phyloP scores from a whole-genome alignment of 1,140 invertebrate genomes.

The Sycobia sp. region DNA sequence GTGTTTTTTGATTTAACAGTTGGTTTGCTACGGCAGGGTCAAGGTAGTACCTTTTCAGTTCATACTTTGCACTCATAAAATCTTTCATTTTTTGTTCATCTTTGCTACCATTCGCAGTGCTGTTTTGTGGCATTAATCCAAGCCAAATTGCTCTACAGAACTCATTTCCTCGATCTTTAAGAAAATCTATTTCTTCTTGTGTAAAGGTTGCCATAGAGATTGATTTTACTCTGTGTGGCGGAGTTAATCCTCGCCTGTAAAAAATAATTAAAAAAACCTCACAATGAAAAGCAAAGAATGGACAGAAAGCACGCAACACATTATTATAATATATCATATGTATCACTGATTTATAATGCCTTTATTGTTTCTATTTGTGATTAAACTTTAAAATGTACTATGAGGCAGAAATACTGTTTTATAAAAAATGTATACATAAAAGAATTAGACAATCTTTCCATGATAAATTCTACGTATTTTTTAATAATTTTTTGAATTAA shows the following conservation, averaged over 20 bases:
- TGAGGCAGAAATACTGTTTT: no score
- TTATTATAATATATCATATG: no score
- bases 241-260: constrained; percentile 90
- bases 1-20: constrained; percentile 47
- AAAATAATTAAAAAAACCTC: constrained; percentile 12
- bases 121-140: constrained; percentile 69
- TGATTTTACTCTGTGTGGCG: constrained; percentile 96
- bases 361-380: no score
- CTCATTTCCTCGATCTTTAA: constrained; percentile 91
- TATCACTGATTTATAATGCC: no score
- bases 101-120: constrained; percentile 59
- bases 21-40: constrained; percentile 66
- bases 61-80: constrained; percentile 92
- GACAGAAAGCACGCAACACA: no score
- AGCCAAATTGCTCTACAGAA: constrained; percentile 90
- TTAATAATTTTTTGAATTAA: no score
- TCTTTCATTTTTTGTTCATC: constrained; percentile 90
- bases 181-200: constrained; percentile 91
- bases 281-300: no score
- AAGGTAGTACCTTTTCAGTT: constrained; percentile 81
- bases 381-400: no score
- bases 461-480: no score
- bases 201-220: constrained; percentile 99
- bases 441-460: no score
- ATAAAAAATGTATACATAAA: no score